These are phyloP conservation scores for Latheticus oryzae DNA, from an alignment of 2,888 invertebrate genomes.

Conservation along the genomic window DNA sequence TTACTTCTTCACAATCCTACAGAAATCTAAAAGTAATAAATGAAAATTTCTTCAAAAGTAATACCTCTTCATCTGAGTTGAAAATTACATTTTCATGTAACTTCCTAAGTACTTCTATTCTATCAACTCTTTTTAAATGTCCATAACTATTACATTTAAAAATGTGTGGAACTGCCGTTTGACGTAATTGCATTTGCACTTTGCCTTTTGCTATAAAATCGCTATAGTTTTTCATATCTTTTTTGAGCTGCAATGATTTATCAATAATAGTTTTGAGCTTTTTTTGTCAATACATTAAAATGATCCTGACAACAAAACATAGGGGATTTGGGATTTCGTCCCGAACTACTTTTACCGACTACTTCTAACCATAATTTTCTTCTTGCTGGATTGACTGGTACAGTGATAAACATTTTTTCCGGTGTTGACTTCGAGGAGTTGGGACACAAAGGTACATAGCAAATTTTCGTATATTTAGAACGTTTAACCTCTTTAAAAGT, in stretches of 20 bases:
- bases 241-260: conserved; percentile 15
- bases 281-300: conserved; percentile 35
- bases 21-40: not conserved
- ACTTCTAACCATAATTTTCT: conserved; percentile 30
- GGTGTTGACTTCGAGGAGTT: conserved; percentile 28
- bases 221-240: conserved; percentile 31
- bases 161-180: conserved; percentile 14
- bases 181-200: conserved; percentile 21
- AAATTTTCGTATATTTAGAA: conserved; percentile 21
- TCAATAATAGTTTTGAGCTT: too few relatives aligned
- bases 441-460: conserved; percentile 35
- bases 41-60: not conserved
- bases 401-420: conserved; percentile 34
- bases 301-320: conserved; percentile 40
- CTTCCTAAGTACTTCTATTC: conserved; percentile 16
- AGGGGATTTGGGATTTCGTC: conserved; percentile 26
- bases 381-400: conserved; percentile 27
- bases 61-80: conserved; percentile 11
- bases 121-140: conserved; percentile 20
- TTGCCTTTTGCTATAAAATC: conserved; percentile 11
- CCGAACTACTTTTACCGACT: conserved; percentile 13
- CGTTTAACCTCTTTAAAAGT: conserved; percentile 8
- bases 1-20: not conserved
- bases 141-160: conserved; percentile 29
- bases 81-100: conserved; percentile 13